Base-by-base conservation (phyloP, 2,113 vertebrate species). In the Ictidomys tridecemlineatus region DNA sequence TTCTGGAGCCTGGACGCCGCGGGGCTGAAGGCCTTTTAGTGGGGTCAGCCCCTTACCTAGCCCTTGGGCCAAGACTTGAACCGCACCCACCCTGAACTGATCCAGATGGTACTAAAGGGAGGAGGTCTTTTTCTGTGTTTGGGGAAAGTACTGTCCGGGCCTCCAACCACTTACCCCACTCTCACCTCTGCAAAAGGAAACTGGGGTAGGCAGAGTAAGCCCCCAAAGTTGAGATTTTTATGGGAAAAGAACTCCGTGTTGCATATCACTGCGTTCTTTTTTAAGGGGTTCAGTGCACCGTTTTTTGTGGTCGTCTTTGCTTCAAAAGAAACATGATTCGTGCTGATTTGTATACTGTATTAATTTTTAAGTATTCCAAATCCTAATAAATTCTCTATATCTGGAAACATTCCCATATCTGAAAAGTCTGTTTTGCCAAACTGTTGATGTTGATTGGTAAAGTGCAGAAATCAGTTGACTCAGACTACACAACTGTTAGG, bases 91-190 rank as follows among this genome's bases (percentile, higher is more conserved):
- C 32, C 22, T 0, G 26, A 22, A 3, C 37, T 79, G 72, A 69
- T 17, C n/a, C 39, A 83, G 74, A 30, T 34, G 86, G 28, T 18
- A 0, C 34, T 16, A 18, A 45, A 69, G 39, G n/a, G 22, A 14
- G 24, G 24, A 34, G 28, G 32, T 39, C 48, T 58, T 70, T 9
- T 1, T 63, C n/a, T 24, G 45, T 61, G n/a, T 22, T 12, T 18
- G 14, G 45, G 61, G 4, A 0, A 34, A 7, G 17, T 51, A 18
- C 24, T 4, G 7, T 12, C 10, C 0, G 0, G 28, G n/a, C 67
- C 61, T 12, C 5, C 22, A 1, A 16, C 4, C 8, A 8, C 11
- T 16, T 16, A 11, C 34, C 2, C 37, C 7, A 8, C 45, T 30
- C 51, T 65, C 8, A 8, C 69, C 24, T 34, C 14, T 11, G 24